phyloP scores from a whole-genome alignment of 2,888 invertebrate species.

The Yponomeuta malinellus region DNA sequence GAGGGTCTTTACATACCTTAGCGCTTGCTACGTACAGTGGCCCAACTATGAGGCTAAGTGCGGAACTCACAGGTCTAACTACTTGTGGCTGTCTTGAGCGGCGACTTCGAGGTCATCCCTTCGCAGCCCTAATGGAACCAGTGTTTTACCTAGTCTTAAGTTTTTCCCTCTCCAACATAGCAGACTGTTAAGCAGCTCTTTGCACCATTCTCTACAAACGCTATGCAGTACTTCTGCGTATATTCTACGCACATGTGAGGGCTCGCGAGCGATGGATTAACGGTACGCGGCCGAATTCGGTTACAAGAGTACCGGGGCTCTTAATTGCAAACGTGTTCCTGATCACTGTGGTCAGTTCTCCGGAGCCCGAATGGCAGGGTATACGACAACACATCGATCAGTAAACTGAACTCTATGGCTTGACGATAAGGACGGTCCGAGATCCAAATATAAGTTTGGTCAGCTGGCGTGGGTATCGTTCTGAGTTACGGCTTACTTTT shows the following conservation, averaged over 20 bases:
- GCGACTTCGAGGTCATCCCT: too few relatives aligned
- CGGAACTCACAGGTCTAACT: too few relatives aligned
- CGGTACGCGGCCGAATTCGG: conserved; percentile 60
- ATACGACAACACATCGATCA: not conserved
- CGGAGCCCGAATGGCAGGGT: not conserved
- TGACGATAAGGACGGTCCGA: too few relatives aligned
- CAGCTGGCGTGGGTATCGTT: not conserved
- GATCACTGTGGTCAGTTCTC: conserved; percentile 10
- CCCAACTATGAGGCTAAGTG: too few relatives aligned
- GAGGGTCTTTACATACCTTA: too few relatives aligned
- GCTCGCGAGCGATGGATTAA: conserved; percentile 37
- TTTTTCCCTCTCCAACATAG: too few relatives aligned
- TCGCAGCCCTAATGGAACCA: too few relatives aligned
- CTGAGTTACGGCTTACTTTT: not conserved
- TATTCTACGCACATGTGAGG: conserved; percentile 19
- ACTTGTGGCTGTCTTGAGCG: too few relatives aligned
- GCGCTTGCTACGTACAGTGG: too few relatives aligned
- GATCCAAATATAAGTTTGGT: too few relatives aligned
- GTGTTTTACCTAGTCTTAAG: too few relatives aligned
- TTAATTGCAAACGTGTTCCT: conserved; percentile 28
- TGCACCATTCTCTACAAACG: not conserved
- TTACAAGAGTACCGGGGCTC: conserved; percentile 25
- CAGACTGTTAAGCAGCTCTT: not conserved
- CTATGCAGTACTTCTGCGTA: not conserved
- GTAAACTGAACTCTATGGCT: too few relatives aligned